Percentiles rank a stretch among this genome's conserved stretches.
Evolutionary conservation across 2,797 vertebrate species (phyloP).

Genomic region (Acropternis orthonyx): DNA sequence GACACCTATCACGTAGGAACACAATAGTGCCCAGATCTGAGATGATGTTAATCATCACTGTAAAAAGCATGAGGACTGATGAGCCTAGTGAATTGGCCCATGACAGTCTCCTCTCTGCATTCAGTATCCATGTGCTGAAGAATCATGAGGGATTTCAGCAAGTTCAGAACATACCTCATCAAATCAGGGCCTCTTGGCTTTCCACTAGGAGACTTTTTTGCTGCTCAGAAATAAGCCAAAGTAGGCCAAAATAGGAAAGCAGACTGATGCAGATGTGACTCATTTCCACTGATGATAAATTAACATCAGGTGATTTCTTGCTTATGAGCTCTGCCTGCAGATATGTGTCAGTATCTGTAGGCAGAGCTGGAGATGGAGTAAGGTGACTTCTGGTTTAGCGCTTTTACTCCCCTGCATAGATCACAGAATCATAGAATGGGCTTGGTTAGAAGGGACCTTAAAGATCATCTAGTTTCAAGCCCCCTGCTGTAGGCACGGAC

Average conservation of each 20-base stretch:
- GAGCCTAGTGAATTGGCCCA: not conserved
- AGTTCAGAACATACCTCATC: not conserved
- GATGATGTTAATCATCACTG: not conserved
- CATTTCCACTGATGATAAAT: not conserved
- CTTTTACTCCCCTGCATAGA: not conserved
- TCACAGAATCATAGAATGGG: not conserved
- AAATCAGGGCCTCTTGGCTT: not conserved
- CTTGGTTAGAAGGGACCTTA: not conserved
- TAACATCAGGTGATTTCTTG: not conserved
- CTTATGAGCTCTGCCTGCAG: not conserved
- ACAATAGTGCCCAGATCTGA: not conserved
- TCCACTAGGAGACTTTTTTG: not conserved
- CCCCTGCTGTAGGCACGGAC: no score
- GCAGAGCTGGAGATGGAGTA: not conserved
- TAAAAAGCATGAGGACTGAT: not conserved
- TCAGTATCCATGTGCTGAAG: not conserved
- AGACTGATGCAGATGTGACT: not conserved
- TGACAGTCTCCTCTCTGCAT: not conserved
- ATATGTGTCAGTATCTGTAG: rapidly evolving
- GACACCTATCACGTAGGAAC: not conserved
- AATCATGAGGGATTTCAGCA: not conserved
- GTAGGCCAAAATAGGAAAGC: not conserved
- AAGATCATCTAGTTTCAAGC: not conserved
- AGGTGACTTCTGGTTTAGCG: rapidly evolving
- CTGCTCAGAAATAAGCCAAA: not conserved